Evolutionary conservation across 30 jellyfish, hydroid and myxozoan genomes (phyloP), one percentile per base, ranked within the genome.

Genomic region (Aurelia aurita): DNA sequence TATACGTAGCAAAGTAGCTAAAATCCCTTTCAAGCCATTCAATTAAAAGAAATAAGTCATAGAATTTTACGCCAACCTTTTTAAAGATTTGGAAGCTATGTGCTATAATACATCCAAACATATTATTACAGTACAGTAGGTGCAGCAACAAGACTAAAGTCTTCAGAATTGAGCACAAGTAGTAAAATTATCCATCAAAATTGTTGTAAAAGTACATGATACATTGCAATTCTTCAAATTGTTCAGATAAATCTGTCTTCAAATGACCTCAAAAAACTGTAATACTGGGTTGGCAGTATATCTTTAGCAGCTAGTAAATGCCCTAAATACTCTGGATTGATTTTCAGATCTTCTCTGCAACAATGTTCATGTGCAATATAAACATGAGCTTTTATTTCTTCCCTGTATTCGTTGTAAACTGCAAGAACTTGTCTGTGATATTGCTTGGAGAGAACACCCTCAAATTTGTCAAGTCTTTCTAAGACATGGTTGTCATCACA

Each of bases 301-400:
- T 92, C 98, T 31, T 67, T 22, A 5, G 96, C 98, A 3, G 58
- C 60, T 46, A 92, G 71, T 72, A 92, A 60, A 76, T 92, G 96
- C 20, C 76, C 74, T 23, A 92, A 53, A 65, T 92, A 92, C 11
- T 62, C 79, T 26, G 78, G 77, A 35, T 78, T 69, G 19, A 92
- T 73, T 29, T 31, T 26, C 35, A 86, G 67, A 5, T 54, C 72
- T 7, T 81, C 86, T 32, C 69, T 54, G 43, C 93, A 73, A 1
- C 3, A n/a, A 2, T 72, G 62, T 14, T 28, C 44, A 35, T 76
- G 59, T 0, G 97, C 98, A 47, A 87, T 67, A 64, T 92, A 92
- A 28, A 82, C 85, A 32, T 34, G n/a, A 34, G 97, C 98, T 22
- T 20, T 26, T 9, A 57, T 58, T 2, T 19, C 22, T 0, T 47